These are phyloP conservation scores for Tringa solitaria DNA, from an alignment of 2,113 vertebrate genomes.

Conservation along the genomic window DNA sequence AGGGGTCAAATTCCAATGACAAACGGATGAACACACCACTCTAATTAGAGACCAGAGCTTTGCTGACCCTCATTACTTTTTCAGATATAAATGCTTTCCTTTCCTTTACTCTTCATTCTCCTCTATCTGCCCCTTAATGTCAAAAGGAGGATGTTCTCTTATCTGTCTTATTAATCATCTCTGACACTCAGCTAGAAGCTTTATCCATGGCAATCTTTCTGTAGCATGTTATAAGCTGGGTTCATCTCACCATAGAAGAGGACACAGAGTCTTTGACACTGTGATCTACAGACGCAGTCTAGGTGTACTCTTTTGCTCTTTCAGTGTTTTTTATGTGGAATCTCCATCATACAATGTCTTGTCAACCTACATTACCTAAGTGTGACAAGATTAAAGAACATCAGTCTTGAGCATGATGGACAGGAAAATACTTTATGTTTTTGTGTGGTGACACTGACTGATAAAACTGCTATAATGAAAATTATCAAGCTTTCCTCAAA, in stretches of 20 bases:
- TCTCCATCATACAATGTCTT: neutral
- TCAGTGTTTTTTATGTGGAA: neutral
- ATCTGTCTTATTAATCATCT: slow-evolving; percentile 53
- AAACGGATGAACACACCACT: neutral
- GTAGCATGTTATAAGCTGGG: neutral
- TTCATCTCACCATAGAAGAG: neutral
- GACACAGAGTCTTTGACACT: neutral
- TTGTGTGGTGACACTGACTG: neutral
- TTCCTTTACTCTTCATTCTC: slow-evolving; percentile 10
- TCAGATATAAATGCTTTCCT: neutral
- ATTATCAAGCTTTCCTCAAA: neutral
- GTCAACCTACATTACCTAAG: neutral
- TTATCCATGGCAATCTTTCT: slow-evolving; percentile 29
- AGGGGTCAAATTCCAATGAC: neutral
- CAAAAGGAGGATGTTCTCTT: slow-evolving; percentile 38
- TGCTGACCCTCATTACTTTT: neutral
- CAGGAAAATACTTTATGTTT: neutral
- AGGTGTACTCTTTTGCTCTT: neutral
- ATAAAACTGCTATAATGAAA: neutral
- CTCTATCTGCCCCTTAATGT: neutral
- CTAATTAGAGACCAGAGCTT: neutral
- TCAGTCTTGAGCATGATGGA: neutral
- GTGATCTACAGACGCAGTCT: neutral
- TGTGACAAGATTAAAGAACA: slow-evolving; percentile 16
- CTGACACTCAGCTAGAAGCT: neutral